Evolutionary conservation across 2,888 invertebrate species (phyloP).

Genomic region (Nephrotoma guestfalica): DNA sequence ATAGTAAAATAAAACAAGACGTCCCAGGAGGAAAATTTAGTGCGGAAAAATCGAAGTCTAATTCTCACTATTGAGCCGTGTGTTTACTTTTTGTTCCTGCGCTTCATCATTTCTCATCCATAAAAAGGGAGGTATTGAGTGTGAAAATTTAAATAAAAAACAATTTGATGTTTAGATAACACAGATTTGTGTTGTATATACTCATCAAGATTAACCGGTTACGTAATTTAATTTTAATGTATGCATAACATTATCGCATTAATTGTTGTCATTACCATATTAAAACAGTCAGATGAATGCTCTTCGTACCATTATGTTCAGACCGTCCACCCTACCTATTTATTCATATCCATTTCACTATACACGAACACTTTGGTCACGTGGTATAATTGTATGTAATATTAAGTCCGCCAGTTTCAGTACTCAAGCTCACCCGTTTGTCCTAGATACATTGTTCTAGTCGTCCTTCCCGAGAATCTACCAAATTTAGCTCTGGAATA

Average conservation of each 20-base stretch:
- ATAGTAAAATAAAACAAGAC: neutral
- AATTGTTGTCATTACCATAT: neutral
- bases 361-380: too few relatives aligned
- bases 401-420: too few relatives aligned
- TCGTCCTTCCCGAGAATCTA: too few relatives aligned
- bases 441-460: too few relatives aligned
- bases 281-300: neutral
- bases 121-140: neutral
- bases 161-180: neutral
- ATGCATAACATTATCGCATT: neutral
- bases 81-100: neutral
- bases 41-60: neutral
- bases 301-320: too few relatives aligned
- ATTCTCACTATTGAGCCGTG: neutral
- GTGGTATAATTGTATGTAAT: too few relatives aligned
- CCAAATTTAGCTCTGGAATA: too few relatives aligned
- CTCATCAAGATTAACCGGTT: neutral
- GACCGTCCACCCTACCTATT: too few relatives aligned
- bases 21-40: neutral
- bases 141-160: neutral
- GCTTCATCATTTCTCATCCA: neutral
- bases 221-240: neutral
- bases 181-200: neutral
- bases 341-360: too few relatives aligned
- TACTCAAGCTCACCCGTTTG: too few relatives aligned